Evolutionary conservation across 2,888 invertebrate genomes (phyloP), one percentile per base, ranked within the genome.

Genomic region (Chloroclysta siterata): DNA sequence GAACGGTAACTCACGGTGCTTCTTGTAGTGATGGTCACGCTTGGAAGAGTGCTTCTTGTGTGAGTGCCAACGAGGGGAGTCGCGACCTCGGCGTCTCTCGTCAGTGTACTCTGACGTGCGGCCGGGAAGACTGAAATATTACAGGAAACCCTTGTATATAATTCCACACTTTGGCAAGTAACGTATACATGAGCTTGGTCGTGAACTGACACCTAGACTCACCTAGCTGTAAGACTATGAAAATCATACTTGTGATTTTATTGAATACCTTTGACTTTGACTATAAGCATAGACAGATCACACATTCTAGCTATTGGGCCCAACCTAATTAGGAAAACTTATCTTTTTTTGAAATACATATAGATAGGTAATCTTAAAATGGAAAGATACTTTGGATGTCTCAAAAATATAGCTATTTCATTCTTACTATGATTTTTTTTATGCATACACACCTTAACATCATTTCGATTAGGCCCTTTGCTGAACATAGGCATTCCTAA

Each of bases 11-110:
- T 90, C 79, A 95, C 95, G 87, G 78, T 94, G 94, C 81, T 95
- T 95, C 72, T 94, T 94, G 68, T 94, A 93, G 69, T 93, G 93
- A 60, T 89, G 93, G 36, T 95, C 94, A 41, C 94, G 90, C 65
- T 94, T 89, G 28, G 94, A 94, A 0, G 89, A 87, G 60, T 94
- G 94, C 66, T 94, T 94, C 76, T 94, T 94, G 73, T 92, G 93
- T 0, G 87, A 78, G 67, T 90, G 90, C 92, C 93, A 92, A 41
- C 93, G 85, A 0, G 93, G 93, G 0, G 93, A 93, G 48, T 93
- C 93, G 0, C 92, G 83, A 0, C 90, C 89, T 0, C 93, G 83
- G 14, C 92, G 76, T 0, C 92, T 74, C 14, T 92, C 92, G 2
- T 93, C 92, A 0, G 84, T 82, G 50, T 91, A 92, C 57, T 91